A percentile compares a stretch with the other conserved stretches of the same genome.
phyloP scores from a whole-genome alignment of 2,797 vertebrate genomes.

The Linurgus olivaceus region DNA sequence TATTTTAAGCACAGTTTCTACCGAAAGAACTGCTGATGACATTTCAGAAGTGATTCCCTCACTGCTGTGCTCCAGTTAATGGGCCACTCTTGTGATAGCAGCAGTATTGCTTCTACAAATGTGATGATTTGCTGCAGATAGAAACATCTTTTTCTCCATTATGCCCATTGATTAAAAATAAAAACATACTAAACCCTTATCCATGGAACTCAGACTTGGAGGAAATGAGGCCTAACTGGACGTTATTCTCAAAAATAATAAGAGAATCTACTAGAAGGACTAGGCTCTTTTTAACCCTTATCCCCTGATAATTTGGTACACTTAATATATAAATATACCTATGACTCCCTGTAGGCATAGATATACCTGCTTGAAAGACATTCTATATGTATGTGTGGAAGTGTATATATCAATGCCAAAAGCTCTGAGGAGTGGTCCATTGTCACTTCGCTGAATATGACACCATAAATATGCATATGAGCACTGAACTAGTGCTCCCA shows the following conservation, averaged over 20 bases:
- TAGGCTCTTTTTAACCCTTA: not conserved
- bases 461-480: not conserved
- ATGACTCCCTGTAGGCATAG: not conserved
- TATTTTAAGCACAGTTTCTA: slow-evolving; percentile 1
- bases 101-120: not conserved
- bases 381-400: not conserved
- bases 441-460: not conserved
- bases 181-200: not conserved
- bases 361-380: not conserved
- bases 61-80: not conserved
- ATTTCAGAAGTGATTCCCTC: slow-evolving; percentile 23
- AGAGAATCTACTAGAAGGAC: not conserved
- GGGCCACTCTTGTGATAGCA: not conserved
- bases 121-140: not conserved
- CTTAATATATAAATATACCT: not conserved
- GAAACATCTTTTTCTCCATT: not conserved
- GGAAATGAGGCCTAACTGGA: not conserved
- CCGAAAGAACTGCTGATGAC: not conserved
- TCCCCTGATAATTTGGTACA: not conserved
- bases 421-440: not conserved
- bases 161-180: not conserved
- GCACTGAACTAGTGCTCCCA: not conserved
- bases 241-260: not conserved
- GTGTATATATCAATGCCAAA: not conserved
- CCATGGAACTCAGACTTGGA: fast-evolving